Percentiles rank a stretch among this genome's conserved stretches.
Conservation (phyloP, 2,797 vertebrate genomes). For the Vespertilio murinus region DNA sequence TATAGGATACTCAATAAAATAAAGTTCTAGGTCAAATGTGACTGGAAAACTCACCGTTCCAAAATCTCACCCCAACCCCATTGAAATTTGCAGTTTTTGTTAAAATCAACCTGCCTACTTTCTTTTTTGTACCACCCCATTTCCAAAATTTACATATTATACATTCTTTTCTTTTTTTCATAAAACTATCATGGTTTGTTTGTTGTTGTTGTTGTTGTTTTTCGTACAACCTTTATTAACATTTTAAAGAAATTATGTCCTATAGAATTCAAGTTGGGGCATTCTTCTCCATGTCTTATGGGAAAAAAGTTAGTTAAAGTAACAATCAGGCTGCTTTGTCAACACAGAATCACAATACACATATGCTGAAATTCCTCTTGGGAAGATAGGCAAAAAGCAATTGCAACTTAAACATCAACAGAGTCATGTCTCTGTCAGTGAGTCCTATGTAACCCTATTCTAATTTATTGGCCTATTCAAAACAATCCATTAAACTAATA, state of each 20-base stretch:
- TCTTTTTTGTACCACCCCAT: neutral
- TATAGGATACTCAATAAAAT: neutral
- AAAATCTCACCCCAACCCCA: neutral
- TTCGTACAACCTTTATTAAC: neutral
- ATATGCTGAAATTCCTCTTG: neutral
- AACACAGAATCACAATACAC: neutral
- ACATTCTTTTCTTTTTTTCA: neutral
- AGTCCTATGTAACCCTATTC: neutral
- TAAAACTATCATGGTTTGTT: neutral
- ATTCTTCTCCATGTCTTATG: neutral
- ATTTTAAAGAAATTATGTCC: neutral
- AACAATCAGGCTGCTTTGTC: neutral
- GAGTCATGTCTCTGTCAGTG: neutral
- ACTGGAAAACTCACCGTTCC: neutral
- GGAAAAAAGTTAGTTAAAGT: neutral
- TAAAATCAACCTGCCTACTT: neutral
- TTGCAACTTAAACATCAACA: neutral
- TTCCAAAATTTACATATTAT: neutral
- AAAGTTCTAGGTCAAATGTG: neutral
- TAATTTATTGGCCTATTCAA: neutral
- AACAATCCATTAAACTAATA: neutral
- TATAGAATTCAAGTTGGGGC: neutral
- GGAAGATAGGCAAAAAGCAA: neutral
- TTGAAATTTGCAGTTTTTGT: neutral
- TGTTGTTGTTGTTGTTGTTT: too few relatives aligned